phyloP scores from a whole-genome alignment of 1,140 invertebrate species.

The Drosophila prosaltans region DNA sequence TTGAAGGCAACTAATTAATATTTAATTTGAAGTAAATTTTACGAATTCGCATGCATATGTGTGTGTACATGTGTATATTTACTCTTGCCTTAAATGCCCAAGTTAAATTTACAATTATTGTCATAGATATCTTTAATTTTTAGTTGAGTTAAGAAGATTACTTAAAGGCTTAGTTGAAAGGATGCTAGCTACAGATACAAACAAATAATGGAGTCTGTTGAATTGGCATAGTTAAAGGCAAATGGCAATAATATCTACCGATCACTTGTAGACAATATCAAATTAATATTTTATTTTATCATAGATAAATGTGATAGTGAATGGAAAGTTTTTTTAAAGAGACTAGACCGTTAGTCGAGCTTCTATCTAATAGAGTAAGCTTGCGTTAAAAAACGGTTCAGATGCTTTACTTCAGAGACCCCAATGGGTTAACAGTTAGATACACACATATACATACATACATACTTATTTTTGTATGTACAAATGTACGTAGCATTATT shows the following conservation, averaged over 20 bases:
- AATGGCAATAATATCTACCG: background rate
- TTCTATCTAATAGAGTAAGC: too few species aligned
- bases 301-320: background rate
- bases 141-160: too few species aligned
- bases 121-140: too few species aligned
- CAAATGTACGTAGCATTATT: slow-evolving; percentile 11
- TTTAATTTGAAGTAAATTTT: background rate
- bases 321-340: background rate
- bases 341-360: background rate
- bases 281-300: background rate
- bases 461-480: background rate
- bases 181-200: too few species aligned
- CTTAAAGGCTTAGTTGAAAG: too few species aligned
- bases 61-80: too few species aligned
- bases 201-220: too few species aligned
- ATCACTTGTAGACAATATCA: background rate
- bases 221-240: too few species aligned
- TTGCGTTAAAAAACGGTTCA: background rate
- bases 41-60: too few species aligned
- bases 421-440: slow-evolving; percentile 60
- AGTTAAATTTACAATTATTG: too few species aligned
- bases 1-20: slow-evolving; percentile 14
- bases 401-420: slow-evolving; percentile 21
- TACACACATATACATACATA: slow-evolving; percentile 26
- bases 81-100: too few species aligned